A percentile compares a stretch with the other conserved stretches of the same genome.
Evolutionary conservation across 2,797 vertebrate genomes (phyloP).

Genomic region (Enteromius anoplus): DNA sequence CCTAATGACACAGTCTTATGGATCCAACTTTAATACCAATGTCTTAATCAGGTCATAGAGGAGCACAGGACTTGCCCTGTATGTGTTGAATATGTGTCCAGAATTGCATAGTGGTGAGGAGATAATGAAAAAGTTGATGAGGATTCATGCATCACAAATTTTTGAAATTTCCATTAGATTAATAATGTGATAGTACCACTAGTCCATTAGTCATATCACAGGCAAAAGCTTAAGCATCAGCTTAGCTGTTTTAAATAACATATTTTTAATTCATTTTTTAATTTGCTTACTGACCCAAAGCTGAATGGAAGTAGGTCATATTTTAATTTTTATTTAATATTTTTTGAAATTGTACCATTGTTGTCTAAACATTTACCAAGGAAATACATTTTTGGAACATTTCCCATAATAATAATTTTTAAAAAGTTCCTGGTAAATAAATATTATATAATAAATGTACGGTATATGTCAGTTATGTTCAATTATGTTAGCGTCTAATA

Average conservation of each 20-base stretch:
- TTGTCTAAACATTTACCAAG: background rate
- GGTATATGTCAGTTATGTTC: background rate
- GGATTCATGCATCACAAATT: conserved; percentile 10
- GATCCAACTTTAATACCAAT: conserved; percentile 27
- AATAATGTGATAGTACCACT: conserved; percentile 59
- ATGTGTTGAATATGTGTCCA: conserved; percentile 16
- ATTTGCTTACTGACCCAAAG: background rate
- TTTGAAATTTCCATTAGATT: conserved; percentile 38
- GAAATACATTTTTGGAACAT: background rate
- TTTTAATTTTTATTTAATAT: background rate
- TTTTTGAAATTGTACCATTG: background rate
- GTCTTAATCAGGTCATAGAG: conserved; percentile 36
- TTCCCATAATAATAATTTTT: background rate
- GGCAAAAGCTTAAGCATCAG: conserved; percentile 17
- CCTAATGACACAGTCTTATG: conserved; percentile 28
- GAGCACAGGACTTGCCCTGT: conserved; percentile 4
- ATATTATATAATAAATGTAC: background rate
- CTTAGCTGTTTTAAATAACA: background rate
- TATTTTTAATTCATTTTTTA: background rate
- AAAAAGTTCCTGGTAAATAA: background rate
- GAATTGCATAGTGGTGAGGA: conserved; percentile 11
- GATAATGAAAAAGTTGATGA: conserved; percentile 43
- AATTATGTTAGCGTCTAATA: background rate
- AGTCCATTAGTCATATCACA: conserved; percentile 60
- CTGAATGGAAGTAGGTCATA: background rate